Evolutionary conservation across 1,140 invertebrate species (phyloP).

Genomic region (Drosophila arawakana): DNA sequence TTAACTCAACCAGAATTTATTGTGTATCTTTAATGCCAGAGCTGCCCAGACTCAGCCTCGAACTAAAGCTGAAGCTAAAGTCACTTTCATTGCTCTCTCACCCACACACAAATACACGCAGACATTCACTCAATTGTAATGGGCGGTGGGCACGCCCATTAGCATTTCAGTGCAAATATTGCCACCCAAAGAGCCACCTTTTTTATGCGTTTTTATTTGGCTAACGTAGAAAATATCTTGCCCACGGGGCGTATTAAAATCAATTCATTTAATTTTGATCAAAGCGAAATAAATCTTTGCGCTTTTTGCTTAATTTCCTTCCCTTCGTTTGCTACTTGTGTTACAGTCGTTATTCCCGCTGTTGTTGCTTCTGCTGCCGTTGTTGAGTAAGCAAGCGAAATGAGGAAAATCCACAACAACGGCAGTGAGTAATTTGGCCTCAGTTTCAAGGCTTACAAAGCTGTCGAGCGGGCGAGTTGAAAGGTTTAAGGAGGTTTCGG

Average conservation of each 20-base stretch:
- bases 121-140: slow-evolving; percentile 59
- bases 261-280: slow-evolving; percentile 83
- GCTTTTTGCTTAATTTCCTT: slow-evolving; percentile 83
- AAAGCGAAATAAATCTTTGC: slow-evolving; percentile 83
- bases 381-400: slow-evolving; percentile 38
- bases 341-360: slow-evolving; percentile 9
- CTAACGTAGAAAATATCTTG: slow-evolving; percentile 78
- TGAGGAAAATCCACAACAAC: slow-evolving; percentile 78
- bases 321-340: slow-evolving; percentile 34
- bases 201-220: slow-evolving; percentile 81
- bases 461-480: neutral
- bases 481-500: neutral
- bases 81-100: neutral
- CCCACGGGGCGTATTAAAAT: slow-evolving; percentile 83
- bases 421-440: slow-evolving; percentile 77
- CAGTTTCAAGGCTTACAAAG: slow-evolving; percentile 41
- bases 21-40: slow-evolving; percentile 52
- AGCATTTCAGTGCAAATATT: slow-evolving; percentile 34
- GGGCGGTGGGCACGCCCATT: slow-evolving; percentile 40
- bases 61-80: neutral
- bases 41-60: neutral
- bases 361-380: slow-evolving; percentile 5
- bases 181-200: slow-evolving; percentile 53
- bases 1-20: slow-evolving; percentile 67
- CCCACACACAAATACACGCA: slow-evolving; percentile 33